phyloP scores from a whole-genome alignment of 2,113 vertebrate species.

The Bungarus multicinctus region DNA sequence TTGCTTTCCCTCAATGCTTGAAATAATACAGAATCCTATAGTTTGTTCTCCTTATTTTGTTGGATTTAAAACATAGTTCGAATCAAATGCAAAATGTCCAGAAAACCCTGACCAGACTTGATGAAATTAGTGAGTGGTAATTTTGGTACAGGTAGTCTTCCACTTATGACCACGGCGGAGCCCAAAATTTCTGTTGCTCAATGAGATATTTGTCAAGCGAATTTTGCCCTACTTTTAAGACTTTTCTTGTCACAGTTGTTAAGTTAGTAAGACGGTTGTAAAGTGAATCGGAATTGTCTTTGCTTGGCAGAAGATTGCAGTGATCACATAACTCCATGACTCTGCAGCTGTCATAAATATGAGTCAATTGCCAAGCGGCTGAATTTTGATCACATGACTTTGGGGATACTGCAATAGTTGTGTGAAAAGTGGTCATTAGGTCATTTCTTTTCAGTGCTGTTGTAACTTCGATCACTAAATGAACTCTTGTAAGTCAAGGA shows the following conservation, averaged over 20 bases:
- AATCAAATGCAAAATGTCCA: background rate
- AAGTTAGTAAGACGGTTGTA: background rate
- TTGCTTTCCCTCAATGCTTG: background rate
- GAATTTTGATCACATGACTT: background rate
- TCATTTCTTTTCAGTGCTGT: background rate
- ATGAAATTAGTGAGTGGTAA: constrained; percentile 41
- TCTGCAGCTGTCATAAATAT: background rate
- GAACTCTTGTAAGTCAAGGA: background rate
- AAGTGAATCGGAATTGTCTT: background rate
- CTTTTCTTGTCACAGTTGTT: background rate
- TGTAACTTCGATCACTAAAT: background rate
- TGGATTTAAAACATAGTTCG: background rate
- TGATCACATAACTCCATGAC: background rate
- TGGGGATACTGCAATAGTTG: background rate
- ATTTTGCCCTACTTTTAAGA: background rate
- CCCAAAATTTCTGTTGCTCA: background rate
- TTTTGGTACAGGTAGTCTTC: background rate
- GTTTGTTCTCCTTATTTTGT: background rate
- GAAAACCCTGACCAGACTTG: too few relatives aligned
- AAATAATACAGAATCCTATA: background rate
- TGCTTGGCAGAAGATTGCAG: background rate
- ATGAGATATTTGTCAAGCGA: background rate
- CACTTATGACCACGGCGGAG: background rate
- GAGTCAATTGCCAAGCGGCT: background rate
- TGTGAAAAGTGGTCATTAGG: background rate